These are phyloP conservation scores for Heliothis subflexa DNA, from an alignment of 1,140 invertebrate genomes.

Conservation along the genomic window DNA sequence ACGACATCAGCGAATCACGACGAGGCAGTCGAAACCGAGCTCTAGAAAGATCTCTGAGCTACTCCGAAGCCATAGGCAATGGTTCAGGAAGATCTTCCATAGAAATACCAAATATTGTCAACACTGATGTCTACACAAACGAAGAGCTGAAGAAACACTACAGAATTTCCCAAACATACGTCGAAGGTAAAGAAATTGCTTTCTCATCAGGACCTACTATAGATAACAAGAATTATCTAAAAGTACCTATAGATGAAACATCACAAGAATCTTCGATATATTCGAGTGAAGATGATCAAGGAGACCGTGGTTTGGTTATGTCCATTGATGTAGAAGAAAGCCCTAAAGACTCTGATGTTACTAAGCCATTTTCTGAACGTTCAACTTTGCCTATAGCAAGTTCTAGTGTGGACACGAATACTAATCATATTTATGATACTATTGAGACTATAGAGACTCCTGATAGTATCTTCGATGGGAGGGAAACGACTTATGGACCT, in stretches of 20 bases:
- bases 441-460: conserved; percentile 68
- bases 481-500: conserved; percentile 52
- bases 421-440: conserved; percentile 70
- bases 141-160: conserved; percentile 81
- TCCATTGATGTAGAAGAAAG: conserved; percentile 77
- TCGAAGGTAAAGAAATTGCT: conserved; percentile 79
- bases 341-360: conserved; percentile 64
- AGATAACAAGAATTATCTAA: conserved; percentile 51
- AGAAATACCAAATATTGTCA: conserved; percentile 73
- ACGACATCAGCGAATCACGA: conserved; percentile 55
- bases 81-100: conserved; percentile 73
- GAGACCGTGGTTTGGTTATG: conserved; percentile 71
- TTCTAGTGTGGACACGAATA: conserved; percentile 53
- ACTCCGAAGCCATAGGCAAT: conserved; percentile 79
- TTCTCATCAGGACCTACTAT: conserved; percentile 65
- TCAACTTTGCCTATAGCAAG: conserved; percentile 68
- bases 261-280: conserved; percentile 61
- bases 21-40: conserved; percentile 66
- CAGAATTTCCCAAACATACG: conserved; percentile 79
- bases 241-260: conserved; percentile 32
- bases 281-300: conserved; percentile 73
- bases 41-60: conserved; percentile 78
- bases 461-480: conserved; percentile 58
- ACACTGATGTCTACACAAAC: conserved; percentile 79
- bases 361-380: conserved; percentile 63